A percentile compares a stretch with the other conserved stretches of the same genome.
Conservation (phyloP, 2,113 vertebrate genomes). For the Tragelaphus scriptus region DNA sequence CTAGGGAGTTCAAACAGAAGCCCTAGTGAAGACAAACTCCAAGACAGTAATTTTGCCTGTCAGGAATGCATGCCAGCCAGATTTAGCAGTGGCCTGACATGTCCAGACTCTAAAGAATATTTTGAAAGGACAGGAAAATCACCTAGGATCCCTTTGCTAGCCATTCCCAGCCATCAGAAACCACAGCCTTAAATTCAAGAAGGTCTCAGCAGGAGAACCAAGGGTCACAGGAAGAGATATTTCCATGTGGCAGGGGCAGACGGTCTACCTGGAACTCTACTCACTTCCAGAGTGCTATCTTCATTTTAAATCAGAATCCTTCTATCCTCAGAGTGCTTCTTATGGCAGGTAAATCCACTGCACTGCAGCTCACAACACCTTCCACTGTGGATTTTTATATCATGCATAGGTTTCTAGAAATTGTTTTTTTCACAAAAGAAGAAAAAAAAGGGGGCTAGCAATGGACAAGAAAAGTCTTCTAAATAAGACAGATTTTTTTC, state of each 20-base stretch:
- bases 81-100: slow-evolving; percentile 56
- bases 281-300: background rate
- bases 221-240: slow-evolving; percentile 36
- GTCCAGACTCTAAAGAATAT: slow-evolving; percentile 50
- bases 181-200: slow-evolving; percentile 24
- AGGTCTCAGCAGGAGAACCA: background rate
- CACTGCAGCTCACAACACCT: background rate
- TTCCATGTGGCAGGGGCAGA: background rate
- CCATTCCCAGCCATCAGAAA: slow-evolving; percentile 17
- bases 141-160: slow-evolving; percentile 35
- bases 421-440: background rate
- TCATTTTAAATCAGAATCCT: background rate
- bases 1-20: slow-evolving; percentile 69
- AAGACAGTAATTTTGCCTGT: slow-evolving; percentile 69
- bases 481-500: background rate
- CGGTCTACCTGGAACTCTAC: background rate
- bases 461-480: background rate
- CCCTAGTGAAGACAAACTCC: slow-evolving; percentile 62
- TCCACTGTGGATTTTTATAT: background rate
- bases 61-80: slow-evolving; percentile 61
- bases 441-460: background rate
- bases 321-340: background rate
- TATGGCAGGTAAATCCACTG: background rate
- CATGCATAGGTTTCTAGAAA: slow-evolving; percentile 15
- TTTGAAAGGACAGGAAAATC: slow-evolving; percentile 59